Conservation (phyloP, 2,113 vertebrate species). For the Ammodytes dubius region DNA sequence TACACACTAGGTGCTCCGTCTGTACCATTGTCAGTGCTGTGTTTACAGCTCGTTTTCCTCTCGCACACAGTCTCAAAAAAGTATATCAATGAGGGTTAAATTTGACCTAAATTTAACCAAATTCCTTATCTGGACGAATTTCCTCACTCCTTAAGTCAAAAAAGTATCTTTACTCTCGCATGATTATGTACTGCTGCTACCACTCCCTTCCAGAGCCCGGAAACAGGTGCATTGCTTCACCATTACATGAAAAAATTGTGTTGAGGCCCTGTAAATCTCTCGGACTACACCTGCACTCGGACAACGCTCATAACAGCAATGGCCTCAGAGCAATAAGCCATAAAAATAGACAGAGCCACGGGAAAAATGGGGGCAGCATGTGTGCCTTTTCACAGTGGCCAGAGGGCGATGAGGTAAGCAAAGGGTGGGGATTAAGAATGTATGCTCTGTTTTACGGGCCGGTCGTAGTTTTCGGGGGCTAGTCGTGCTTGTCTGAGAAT, state of each 20-base stretch:
- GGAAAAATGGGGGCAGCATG: constrained; percentile 59
- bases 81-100: neutral
- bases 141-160: neutral
- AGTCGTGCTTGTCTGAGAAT: constrained; percentile 67
- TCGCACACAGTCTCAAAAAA: constrained; percentile 4
- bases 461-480: constrained; percentile 55
- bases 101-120: neutral
- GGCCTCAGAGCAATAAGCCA: constrained; percentile 51
- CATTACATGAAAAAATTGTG: constrained; percentile 22
- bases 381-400: constrained; percentile 65
- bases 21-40: neutral
- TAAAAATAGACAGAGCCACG: constrained; percentile 52
- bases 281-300: constrained; percentile 37
- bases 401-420: constrained; percentile 69
- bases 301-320: constrained; percentile 52
- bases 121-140: neutral
- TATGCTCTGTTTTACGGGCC: constrained; percentile 45
- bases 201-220: constrained; percentile 1
- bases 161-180: constrained; percentile 1
- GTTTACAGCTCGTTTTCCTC: constrained; percentile 8
- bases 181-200: constrained; percentile 12
- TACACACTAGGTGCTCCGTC: no score
- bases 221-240: constrained; percentile 32
- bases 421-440: constrained; percentile 67
- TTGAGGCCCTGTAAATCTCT: constrained; percentile 52